phyloP scores from a whole-genome alignment of 2,113 vertebrate species.

The Rhombomys opimus region DNA sequence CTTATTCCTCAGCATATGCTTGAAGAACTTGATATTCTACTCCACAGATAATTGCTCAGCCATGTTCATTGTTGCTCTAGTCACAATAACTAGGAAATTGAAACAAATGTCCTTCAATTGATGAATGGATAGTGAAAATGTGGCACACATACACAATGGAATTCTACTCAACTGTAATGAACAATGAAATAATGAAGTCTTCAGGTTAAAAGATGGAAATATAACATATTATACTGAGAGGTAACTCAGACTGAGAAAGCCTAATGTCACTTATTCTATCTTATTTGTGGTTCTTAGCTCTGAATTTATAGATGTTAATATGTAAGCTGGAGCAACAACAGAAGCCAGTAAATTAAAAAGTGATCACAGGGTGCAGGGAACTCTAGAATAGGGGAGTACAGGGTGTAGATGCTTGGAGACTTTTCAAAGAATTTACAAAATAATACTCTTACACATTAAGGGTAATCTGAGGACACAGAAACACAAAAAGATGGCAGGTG shows the following conservation, averaged over 20 bases:
- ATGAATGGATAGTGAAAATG: background rate
- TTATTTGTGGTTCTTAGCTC: background rate
- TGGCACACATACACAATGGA: background rate
- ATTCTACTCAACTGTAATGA: background rate
- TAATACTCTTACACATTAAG: background rate
- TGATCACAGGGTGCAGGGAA: background rate
- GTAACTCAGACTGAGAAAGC: background rate
- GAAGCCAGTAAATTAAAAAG: background rate
- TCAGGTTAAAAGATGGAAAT: background rate
- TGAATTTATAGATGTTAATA: background rate
- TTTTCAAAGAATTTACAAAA: constrained; percentile 35
- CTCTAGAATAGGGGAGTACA: background rate
- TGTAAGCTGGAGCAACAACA: background rate
- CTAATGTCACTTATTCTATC: background rate
- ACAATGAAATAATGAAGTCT: background rate
- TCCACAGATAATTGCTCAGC: background rate
- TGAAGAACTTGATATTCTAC: background rate
- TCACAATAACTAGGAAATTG: background rate
- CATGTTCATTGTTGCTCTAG: background rate
- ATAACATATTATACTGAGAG: background rate
- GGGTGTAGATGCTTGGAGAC: background rate
- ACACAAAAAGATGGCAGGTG: background rate
- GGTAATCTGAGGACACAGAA: constrained; percentile 26
- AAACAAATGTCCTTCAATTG: background rate
- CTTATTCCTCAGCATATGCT: background rate